phyloP scores from a whole-genome alignment of 2,888 invertebrate genomes.

The Parnassius smintheus region DNA sequence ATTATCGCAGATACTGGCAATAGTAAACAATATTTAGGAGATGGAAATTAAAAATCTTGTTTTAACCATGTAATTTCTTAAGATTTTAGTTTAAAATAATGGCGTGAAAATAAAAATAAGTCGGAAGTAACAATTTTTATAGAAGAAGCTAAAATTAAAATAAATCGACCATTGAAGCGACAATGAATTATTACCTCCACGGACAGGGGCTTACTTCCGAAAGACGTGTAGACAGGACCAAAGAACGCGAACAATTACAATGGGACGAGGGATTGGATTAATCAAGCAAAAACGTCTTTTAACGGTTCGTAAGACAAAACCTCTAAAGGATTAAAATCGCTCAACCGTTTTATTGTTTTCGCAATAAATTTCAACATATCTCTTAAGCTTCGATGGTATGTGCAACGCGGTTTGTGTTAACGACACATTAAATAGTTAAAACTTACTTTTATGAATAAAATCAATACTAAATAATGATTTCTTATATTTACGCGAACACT shows the following conservation, averaged over 20 bases:
- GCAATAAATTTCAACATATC: constrained; percentile 44
- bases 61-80: no score
- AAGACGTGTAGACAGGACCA: constrained; percentile 26
- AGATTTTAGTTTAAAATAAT: no score
- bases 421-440: not conserved
- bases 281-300: constrained; percentile 64
- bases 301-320: constrained; percentile 55
- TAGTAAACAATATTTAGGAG: no score
- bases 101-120: no score
- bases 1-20: no score
- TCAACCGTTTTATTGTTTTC: constrained; percentile 67
- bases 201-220: constrained; percentile 6
- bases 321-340: constrained; percentile 58
- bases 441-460: not conserved
- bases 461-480: no score
- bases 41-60: no score
- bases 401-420: constrained; percentile 7
- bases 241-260: constrained; percentile 53
- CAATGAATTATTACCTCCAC: constrained; percentile 11
- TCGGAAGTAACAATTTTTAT: not conserved
- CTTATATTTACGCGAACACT: no score
- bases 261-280: constrained; percentile 58
- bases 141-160: constrained; percentile 2
- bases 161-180: constrained; percentile 14
- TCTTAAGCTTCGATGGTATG: constrained; percentile 14